Evolutionary conservation across 2,797 vertebrate genomes (phyloP).

Genomic region (Sebastes minor): DNA sequence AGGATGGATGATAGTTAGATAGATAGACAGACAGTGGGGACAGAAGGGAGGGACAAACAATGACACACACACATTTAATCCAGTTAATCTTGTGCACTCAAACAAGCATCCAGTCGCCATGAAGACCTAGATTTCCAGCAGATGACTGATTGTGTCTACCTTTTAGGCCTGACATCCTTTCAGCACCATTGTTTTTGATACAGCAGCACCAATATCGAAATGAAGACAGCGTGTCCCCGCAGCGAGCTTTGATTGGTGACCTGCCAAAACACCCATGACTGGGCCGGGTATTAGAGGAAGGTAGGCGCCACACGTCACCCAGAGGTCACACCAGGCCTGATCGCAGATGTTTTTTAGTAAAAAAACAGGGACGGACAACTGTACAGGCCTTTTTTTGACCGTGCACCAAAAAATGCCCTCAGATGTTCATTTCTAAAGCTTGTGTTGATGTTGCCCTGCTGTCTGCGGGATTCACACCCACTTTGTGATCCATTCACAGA

Average conservation of each 20-base stretch:
- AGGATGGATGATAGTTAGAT: not conserved
- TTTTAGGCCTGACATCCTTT: conserved; percentile 39
- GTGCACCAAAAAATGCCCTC: not conserved
- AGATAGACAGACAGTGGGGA: not conserved
- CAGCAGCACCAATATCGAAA: conserved; percentile 37
- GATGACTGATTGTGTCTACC: conserved; percentile 6
- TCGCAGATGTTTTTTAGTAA: conserved; percentile 25
- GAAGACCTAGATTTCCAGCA: conserved; percentile 32
- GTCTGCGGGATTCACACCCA: conserved; percentile 8
- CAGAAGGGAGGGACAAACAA: not conserved
- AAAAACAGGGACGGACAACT: not conserved
- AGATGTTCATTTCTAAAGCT: conserved; percentile 10
- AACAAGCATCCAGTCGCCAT: conserved; percentile 12
- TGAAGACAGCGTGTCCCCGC: conserved; percentile 38
- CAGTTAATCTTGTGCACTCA: conserved; percentile 40
- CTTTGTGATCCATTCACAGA: not conserved
- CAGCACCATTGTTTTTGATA: conserved; percentile 41
- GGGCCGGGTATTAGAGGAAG: conserved; percentile 43
- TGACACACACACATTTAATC: conserved; percentile 29
- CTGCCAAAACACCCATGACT: conserved; percentile 52
- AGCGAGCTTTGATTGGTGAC: conserved; percentile 45
- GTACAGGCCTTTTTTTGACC: not conserved
- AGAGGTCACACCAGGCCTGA: conserved; percentile 12
- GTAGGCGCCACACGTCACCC: conserved; percentile 14
- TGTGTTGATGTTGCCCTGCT: not conserved